phyloP scores from a whole-genome alignment of 2,797 vertebrate species.

The Balearica regulorum region DNA sequence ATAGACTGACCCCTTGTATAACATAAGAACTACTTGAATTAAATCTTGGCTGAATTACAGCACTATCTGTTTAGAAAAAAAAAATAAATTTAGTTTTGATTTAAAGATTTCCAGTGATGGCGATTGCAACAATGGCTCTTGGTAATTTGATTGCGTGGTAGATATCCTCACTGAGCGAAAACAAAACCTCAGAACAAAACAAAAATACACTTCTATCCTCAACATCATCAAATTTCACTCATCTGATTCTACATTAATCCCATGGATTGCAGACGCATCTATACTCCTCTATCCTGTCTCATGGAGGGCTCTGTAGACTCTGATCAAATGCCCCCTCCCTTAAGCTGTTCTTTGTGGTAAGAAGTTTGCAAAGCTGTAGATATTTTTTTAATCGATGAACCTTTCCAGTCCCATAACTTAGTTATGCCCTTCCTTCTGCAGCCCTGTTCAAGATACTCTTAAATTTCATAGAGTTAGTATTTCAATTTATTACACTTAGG shows the following conservation, averaged over 20 bases:
- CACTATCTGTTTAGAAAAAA: not conserved
- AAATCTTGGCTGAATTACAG: not conserved
- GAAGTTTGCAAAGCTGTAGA: not conserved
- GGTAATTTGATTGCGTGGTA: not conserved
- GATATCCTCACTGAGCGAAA: not conserved
- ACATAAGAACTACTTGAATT: not conserved
- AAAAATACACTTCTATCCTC: not conserved
- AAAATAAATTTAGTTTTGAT: not conserved
- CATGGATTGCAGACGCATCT: not conserved
- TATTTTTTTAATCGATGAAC: not conserved
- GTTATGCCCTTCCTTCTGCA: not conserved
- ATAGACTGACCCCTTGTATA: not conserved
- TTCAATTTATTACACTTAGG: not conserved
- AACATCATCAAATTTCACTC: not conserved
- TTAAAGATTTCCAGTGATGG: not conserved
- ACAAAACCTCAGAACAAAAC: not conserved
- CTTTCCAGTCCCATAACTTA: not conserved
- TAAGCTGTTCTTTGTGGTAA: not conserved
- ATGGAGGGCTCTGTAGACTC: not conserved
- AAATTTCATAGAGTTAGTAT: not conserved
- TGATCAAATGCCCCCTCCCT: not conserved
- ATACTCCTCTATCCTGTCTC: not conserved
- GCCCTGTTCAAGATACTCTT: not conserved
- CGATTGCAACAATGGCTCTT: not conserved
- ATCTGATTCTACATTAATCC: not conserved